Percentiles rank a stretch among this genome's conserved stretches.
These are phyloP conservation scores for Conus betulinus DNA, from an alignment of 1,140 invertebrate genomes.

Conservation along the genomic window DNA sequence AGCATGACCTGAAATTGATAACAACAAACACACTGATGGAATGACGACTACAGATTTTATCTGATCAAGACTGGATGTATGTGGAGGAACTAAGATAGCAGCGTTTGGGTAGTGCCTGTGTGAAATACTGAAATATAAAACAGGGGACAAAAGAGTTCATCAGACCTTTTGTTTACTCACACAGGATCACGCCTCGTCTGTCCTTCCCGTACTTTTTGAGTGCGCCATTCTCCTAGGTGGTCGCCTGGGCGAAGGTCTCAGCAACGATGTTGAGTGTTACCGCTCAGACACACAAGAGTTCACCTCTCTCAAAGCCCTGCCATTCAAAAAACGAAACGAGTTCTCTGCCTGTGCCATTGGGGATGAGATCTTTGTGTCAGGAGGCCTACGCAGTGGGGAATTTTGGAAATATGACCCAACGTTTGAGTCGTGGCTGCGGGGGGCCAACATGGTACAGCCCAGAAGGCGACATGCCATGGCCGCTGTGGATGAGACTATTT, in stretches of 20 bases:
- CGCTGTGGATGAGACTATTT: constrained; percentile 63
- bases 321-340: constrained; percentile 72
- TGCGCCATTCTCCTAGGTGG: constrained; percentile 67
- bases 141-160: neutral
- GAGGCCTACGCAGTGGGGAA: constrained; percentile 68
- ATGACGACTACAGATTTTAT: too few relatives aligned
- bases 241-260: constrained; percentile 66
- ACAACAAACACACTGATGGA: too few relatives aligned
- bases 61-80: too few relatives aligned
- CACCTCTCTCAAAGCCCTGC: constrained; percentile 63
- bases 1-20: too few relatives aligned
- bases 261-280: constrained; percentile 71
- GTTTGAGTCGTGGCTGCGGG: constrained; percentile 68
- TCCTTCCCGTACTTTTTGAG: constrained; percentile 61
- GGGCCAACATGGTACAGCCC: constrained; percentile 66
- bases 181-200: constrained; percentile 67
- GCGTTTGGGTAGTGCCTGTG: too few relatives aligned
- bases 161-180: neutral
- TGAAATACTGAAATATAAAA: too few relatives aligned
- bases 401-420: constrained; percentile 72
- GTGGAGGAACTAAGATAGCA: too few relatives aligned
- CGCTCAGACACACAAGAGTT: constrained; percentile 65
- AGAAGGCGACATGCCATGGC: constrained; percentile 69
- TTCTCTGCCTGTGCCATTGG: constrained; percentile 68
- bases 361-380: constrained; percentile 70